Percentiles rank a stretch among this genome's conserved stretches.
Evolutionary conservation across 64 coral and sea anemone genomes (phyloP).

Genomic region (Anthopleura sola): DNA sequence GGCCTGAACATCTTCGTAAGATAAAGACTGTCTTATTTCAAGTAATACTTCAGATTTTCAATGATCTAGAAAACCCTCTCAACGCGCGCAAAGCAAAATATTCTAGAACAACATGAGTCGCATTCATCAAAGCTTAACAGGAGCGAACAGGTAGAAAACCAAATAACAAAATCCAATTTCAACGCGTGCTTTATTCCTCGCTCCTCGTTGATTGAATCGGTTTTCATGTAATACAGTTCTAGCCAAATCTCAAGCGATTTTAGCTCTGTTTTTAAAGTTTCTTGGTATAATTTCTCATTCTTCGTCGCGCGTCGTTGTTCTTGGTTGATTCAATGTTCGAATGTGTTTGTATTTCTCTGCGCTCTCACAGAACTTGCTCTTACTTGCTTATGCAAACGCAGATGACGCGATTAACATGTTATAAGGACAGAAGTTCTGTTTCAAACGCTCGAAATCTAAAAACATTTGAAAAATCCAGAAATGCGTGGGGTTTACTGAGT

Average conservation of each 20-base stretch:
- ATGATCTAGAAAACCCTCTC: background rate
- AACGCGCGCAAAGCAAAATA: background rate
- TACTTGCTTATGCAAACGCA: background rate
- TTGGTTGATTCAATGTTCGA: background rate
- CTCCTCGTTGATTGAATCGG: background rate
- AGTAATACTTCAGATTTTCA: background rate
- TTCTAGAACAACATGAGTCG: background rate
- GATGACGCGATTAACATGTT: background rate
- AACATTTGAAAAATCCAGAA: background rate
- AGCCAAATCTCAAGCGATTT: background rate
- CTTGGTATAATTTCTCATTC: background rate
- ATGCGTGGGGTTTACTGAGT: slow-evolving; percentile 3
- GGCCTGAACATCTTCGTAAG: background rate
- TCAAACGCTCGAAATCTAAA: background rate
- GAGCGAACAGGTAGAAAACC: slow-evolving; percentile 21
- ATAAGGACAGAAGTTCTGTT: background rate
- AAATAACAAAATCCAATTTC: slow-evolving; percentile 14
- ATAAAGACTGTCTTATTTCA: background rate
- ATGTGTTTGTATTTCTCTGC: slow-evolving; percentile 23
- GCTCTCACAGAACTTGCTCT: slow-evolving; percentile 16
- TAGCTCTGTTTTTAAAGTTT: background rate
- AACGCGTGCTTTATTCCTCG: background rate
- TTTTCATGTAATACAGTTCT: background rate
- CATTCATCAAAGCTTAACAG: slow-evolving; percentile 12
- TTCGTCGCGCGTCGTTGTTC: slow-evolving; percentile 10